phyloP scores from a whole-genome alignment of 2,888 invertebrate genomes.

The Charanyca ferruginea region DNA sequence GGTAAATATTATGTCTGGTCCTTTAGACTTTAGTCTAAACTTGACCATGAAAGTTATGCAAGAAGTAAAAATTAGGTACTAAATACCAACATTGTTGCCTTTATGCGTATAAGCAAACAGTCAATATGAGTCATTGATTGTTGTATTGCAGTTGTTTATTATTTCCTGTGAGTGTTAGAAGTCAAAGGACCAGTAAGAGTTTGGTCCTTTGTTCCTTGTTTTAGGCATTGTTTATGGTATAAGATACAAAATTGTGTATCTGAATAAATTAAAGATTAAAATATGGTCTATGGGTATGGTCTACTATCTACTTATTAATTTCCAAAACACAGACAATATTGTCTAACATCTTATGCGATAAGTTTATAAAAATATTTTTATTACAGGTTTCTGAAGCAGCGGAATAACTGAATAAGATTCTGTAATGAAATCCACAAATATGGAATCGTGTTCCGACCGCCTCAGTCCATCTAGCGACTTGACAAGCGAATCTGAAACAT shows the following conservation, averaged over 20 bases:
- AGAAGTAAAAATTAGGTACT: not conserved
- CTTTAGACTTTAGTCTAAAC: too few relatives aligned
- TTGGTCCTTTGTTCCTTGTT: not conserved
- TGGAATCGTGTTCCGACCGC: conserved; percentile 87
- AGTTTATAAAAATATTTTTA: not conserved
- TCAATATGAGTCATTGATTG: conserved; percentile 1
- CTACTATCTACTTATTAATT: too few relatives aligned
- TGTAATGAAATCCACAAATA: conserved; percentile 88
- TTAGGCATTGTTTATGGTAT: not conserved
- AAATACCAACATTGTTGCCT: not conserved
- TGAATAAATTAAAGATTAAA: too few relatives aligned
- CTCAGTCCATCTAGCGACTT: conserved; percentile 86
- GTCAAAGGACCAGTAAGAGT: not conserved
- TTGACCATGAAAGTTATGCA: too few relatives aligned
- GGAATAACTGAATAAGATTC: conserved; percentile 11
- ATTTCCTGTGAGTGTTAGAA: not conserved
- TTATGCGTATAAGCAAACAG: not conserved
- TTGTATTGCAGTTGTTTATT: not conserved
- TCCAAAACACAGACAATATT: too few relatives aligned
- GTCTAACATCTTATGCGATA: too few relatives aligned
- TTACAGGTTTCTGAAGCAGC: conserved; percentile 38
- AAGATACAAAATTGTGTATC: too few relatives aligned
- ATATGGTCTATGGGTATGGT: not conserved
- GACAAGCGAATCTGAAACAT: conserved; percentile 87
- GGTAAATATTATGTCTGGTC: not conserved